These are phyloP conservation scores for Clarias macrocephalus DNA, from an alignment of 2,113 vertebrate species.

Conservation along the genomic window DNA sequence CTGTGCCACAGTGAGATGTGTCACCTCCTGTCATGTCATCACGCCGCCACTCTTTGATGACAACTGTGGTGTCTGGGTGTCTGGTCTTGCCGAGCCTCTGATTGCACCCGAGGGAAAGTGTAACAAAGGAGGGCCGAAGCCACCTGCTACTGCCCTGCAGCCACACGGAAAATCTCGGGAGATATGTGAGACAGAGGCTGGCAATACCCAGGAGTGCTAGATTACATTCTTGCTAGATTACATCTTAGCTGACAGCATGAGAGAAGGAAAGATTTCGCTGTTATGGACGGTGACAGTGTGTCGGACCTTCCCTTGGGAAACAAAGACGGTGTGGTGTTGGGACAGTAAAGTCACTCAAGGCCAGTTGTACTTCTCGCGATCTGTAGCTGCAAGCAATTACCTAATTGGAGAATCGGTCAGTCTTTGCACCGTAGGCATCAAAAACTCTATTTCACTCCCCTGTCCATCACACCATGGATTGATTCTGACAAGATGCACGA, in stretches of 20 bases:
- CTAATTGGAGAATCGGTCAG: constrained; percentile 52
- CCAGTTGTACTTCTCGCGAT: constrained; percentile 48
- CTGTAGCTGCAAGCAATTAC: constrained; percentile 52
- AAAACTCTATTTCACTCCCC: background rate
- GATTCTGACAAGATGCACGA: background rate
- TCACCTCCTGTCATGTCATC: constrained; percentile 56
- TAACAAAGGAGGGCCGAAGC: constrained; percentile 42
- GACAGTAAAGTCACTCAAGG: constrained; percentile 50
- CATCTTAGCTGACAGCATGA: constrained; percentile 21
- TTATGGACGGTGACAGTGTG: constrained; percentile 39
- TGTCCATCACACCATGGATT: background rate
- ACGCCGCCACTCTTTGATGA: constrained; percentile 37
- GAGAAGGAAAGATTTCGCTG: constrained; percentile 29
- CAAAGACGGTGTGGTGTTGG: constrained; percentile 32
- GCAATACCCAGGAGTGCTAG: constrained; percentile 6
- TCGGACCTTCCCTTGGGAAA: constrained; percentile 26
- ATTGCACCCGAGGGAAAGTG: constrained; percentile 44
- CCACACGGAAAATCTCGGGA: background rate
- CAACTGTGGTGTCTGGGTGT: constrained; percentile 43
- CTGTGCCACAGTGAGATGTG: constrained; percentile 49
- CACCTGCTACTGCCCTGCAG: constrained; percentile 48
- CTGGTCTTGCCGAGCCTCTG: constrained; percentile 42
- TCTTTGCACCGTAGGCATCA: constrained; percentile 44
- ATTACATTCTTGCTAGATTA: constrained; percentile 34
- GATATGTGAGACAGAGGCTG: background rate